Evolutionary conservation across 2,888 invertebrate genomes (phyloP), one percentile per base, ranked within the genome.

Genomic region (Chorisops tibialis): DNA sequence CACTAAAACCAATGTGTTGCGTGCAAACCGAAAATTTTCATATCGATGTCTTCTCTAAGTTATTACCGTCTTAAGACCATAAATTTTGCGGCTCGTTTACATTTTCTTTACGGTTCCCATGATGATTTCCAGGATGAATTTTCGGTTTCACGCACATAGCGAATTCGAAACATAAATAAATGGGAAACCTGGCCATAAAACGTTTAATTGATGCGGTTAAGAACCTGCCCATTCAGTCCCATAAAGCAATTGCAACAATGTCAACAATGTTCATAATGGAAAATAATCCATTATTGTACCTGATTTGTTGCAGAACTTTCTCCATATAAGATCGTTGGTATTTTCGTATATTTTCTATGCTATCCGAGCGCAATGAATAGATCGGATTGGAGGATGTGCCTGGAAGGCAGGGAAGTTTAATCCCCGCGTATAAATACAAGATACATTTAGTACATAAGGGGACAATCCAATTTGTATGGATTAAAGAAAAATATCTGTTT

Each of bases 381-480:
- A n/a, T n/a, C n/a, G n/a, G n/a, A n/a, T n/a, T n/a, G n/a, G n/a
- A n/a, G n/a, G n/a, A n/a, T n/a, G n/a, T n/a, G n/a, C 24, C 7
- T 14, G 16, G 22, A 22, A 24, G n/a, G 39, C 24, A 7, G 24
- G 11, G 19, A 30, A 30, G 30, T 56, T 43, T 56, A 56, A 56
- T 56, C 56, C 59, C 48, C 38, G 30, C 1, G 30, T 30, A 48
- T 59, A 38, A 11, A 6, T 19, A 48, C 37, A 19, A 22, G 59
- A 35, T 52, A 21, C 11, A 18, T 50, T 38, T 52, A 39, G 21
- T 19, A 52, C 21, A 52, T 39, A 24, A 14, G 50, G 35, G 24
- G 56, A 43, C 45, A 61, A 61, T 59, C 64, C 61, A 61, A 64
- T 64, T 64, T 64, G 45, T 43, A 35, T 37, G 64, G 59, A 50